Percentiles rank a stretch among this genome's conserved stretches.
Conservation (phyloP, 92 coral and sea anemone species). For the Paragorgia papillata region DNA sequence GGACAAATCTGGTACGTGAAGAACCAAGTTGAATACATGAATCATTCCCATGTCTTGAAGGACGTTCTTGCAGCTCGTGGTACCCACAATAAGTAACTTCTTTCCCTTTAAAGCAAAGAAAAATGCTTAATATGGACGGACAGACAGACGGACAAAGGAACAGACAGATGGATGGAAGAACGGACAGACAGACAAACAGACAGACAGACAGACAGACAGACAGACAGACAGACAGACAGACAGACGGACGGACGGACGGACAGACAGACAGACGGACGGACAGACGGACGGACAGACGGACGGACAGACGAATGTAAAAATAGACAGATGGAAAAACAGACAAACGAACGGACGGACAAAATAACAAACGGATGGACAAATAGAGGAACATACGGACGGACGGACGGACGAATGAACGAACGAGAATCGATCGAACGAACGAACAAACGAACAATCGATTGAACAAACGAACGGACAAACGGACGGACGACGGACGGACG, state of each 20-base stretch:
- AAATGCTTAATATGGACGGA: no score
- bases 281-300: no score
- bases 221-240: no score
- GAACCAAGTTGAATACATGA: constrained; percentile 84
- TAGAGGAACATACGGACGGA: no score
- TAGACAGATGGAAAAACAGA: neutral
- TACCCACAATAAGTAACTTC: constrained; percentile 84
- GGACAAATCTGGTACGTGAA: constrained; percentile 82
- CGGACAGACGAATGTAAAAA: no score
- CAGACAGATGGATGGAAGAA: no score
- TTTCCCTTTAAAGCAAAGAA: constrained; percentile 67
- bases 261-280: neutral
- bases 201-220: no score
- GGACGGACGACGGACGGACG: no score
- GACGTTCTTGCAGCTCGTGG: constrained; percentile 90
- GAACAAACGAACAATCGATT: no score
- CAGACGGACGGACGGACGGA: neutral
- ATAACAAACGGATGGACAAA: no score
- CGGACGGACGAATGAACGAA: neutral
- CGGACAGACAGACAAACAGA: no score
- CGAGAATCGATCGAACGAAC: no score
- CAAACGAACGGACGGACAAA: neutral
- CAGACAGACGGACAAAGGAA: neutral
- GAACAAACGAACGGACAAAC: neutral
- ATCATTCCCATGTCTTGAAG: constrained; percentile 93